These are phyloP conservation scores for Parazoanthus swiftii DNA, from an alignment of 92 coral and sea anemone species.

Conservation along the genomic window DNA sequence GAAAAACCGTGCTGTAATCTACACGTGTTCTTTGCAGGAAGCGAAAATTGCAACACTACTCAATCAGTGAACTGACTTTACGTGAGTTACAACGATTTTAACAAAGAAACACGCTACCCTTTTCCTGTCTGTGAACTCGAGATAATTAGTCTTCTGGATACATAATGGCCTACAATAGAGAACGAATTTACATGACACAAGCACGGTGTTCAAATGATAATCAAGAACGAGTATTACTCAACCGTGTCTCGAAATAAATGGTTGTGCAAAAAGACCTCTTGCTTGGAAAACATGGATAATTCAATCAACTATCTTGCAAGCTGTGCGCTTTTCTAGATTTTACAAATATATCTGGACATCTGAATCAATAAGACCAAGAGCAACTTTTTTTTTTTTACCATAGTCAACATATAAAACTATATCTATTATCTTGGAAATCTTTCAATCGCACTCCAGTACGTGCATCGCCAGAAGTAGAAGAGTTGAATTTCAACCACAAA, in stretches of 20 bases:
- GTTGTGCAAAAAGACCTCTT: constrained; percentile 8
- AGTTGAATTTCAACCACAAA: too few species aligned
- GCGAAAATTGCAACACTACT: neutral
- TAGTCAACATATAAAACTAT: too few species aligned
- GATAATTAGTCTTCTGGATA: constrained; percentile 35
- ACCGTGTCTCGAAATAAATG: constrained; percentile 5
- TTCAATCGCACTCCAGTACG: too few species aligned
- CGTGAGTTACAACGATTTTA: neutral
- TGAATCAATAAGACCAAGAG: too few species aligned
- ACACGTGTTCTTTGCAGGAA: constrained; percentile 10
- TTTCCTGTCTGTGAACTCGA: constrained; percentile 11
- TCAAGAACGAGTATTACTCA: neutral
- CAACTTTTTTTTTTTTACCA: too few species aligned
- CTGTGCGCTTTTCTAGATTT: neutral
- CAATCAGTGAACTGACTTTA: neutral
- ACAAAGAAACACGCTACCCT: constrained; percentile 34
- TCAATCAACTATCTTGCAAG: neutral
- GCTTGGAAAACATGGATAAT: neutral
- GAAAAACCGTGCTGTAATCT: neutral
- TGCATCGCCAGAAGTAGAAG: too few species aligned
- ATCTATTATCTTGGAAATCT: too few species aligned
- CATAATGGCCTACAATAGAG: constrained; percentile 13
- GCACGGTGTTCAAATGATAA: constrained; percentile 2
- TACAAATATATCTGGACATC: too few species aligned
- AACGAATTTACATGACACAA: constrained; percentile 26